Base-by-base conservation (phyloP, 2,113 vertebrate genomes). In the Muntiacus reevesi region DNA sequence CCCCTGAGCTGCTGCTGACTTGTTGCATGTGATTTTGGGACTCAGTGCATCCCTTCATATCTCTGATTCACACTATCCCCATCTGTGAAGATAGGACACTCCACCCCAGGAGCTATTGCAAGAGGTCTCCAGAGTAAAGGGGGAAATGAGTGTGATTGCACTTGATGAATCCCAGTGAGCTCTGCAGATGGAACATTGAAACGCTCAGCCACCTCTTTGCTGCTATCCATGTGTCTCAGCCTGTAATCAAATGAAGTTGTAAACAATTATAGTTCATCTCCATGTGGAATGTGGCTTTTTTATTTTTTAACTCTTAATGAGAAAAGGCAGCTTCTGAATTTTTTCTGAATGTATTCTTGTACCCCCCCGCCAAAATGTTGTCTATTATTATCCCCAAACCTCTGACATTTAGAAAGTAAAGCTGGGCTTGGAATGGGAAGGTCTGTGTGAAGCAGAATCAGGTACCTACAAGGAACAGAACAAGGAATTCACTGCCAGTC, bases 261-360 rank as follows among this genome's bases (percentile, higher is more conserved):
- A 78, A 95, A 59, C 92, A 92, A 87, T 91, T 67, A 93, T 15
- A 60, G 16, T 55, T 83, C 81, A 55, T 83, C 52, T 83, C 67
- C 84, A 90, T 54, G 30, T 54, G 92, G 74, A 55, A 78, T 0
- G 15, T 7, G 33, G 19, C 15, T 50, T 81, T 59, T 83, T 76
- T 28, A 21, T 52, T 36, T 59, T 87, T 84, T 60, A n/a, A 74
- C 25, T 97, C 76, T 82, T 87, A 30, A 45, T 54, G 64, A 76
- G 55, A 78, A 86, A 89, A 94, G n/a, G 30, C 45, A 91, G 25
- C 54, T 52, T 94, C 40, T 57, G 50, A 76, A 36, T 52, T n/a
- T 57, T 71, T 94, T 15, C 50, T 40, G 36, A 30, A 21, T 47
- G 21, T 19, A 5, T 47, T 59, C 86, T 82, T 43, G 15, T 59